Evolutionary conservation across 2,797 vertebrate species (phyloP).

Genomic region (Centroberyx gerrardi): DNA sequence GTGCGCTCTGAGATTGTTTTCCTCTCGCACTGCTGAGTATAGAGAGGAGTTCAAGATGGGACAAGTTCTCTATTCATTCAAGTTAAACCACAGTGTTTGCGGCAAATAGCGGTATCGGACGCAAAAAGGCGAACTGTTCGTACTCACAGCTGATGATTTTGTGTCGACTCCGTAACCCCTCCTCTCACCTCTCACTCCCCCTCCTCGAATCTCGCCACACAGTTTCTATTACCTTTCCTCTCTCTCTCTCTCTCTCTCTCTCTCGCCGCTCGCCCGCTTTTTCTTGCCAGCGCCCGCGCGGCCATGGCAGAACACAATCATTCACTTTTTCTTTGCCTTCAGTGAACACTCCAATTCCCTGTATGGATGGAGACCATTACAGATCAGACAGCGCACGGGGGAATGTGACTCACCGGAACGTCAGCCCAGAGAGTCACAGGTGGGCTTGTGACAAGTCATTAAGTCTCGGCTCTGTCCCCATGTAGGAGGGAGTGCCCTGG

Average conservation of each 20-base stretch:
- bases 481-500: constrained; percentile 70
- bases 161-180: constrained; percentile 19
- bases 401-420: constrained; percentile 54
- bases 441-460: constrained; percentile 77
- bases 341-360: constrained; percentile 62
- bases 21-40: neutral
- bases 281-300: constrained; percentile 24
- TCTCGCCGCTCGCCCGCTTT: constrained; percentile 5
- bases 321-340: constrained; percentile 37
- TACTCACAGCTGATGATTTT: constrained; percentile 54
- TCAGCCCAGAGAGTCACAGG: constrained; percentile 61
- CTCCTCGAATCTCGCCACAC: constrained; percentile 18
- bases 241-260: constrained; percentile 36
- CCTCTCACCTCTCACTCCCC: constrained; percentile 44
- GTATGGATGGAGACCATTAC: constrained; percentile 69
- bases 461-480: constrained; percentile 66
- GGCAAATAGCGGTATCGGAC: constrained; percentile 14
- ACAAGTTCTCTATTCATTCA: constrained; percentile 33
- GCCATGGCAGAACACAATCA: constrained; percentile 58
- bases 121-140: constrained; percentile 38
- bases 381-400: constrained; percentile 62
- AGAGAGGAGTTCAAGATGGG: constrained; percentile 43
- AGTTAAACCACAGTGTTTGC: constrained; percentile 36
- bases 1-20: constrained; percentile 42
- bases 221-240: constrained; percentile 52